These are phyloP conservation scores for Galeruca laticollis DNA, from an alignment of 2,888 invertebrate species.

Conservation along the genomic window DNA sequence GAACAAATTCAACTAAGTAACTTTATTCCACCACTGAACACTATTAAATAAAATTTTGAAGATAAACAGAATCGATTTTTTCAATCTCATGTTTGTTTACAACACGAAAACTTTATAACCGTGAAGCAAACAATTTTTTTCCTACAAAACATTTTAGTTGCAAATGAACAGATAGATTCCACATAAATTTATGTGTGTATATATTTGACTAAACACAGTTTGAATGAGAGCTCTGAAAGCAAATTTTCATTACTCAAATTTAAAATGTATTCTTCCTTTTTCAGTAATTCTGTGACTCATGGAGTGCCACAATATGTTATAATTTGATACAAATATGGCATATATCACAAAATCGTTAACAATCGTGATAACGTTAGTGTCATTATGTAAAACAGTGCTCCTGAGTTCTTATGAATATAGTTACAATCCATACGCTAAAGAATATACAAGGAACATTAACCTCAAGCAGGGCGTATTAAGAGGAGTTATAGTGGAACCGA, in stretches of 20 bases:
- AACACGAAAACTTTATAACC: too few relatives aligned
- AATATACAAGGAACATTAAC: constrained; percentile 58
- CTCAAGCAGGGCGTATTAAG: constrained; percentile 78
- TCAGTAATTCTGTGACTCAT: not conserved
- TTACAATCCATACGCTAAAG: constrained; percentile 43
- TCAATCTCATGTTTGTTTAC: too few relatives aligned
- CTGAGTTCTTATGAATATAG: constrained; percentile 34
- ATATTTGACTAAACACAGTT: too few relatives aligned
- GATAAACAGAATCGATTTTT: too few relatives aligned
- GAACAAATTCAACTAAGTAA: too few relatives aligned
- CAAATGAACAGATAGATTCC: too few relatives aligned
- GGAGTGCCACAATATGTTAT: not conserved
- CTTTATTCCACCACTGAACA: too few relatives aligned
- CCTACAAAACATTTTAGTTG: too few relatives aligned
- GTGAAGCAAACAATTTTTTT: too few relatives aligned
- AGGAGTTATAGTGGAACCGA: constrained; percentile 76
- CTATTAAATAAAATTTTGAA: too few relatives aligned
- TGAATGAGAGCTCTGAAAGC: not conserved
- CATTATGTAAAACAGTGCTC: constrained; percentile 15
- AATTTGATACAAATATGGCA: constrained; percentile 38
- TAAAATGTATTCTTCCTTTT: not conserved
- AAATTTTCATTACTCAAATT: not conserved
- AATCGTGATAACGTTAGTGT: constrained; percentile 49
- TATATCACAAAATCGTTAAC: constrained; percentile 51
- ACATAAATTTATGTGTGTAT: too few relatives aligned